These are phyloP conservation scores for Phortica okadai DNA, from an alignment of 2,888 invertebrate species.

Conservation along the genomic window DNA sequence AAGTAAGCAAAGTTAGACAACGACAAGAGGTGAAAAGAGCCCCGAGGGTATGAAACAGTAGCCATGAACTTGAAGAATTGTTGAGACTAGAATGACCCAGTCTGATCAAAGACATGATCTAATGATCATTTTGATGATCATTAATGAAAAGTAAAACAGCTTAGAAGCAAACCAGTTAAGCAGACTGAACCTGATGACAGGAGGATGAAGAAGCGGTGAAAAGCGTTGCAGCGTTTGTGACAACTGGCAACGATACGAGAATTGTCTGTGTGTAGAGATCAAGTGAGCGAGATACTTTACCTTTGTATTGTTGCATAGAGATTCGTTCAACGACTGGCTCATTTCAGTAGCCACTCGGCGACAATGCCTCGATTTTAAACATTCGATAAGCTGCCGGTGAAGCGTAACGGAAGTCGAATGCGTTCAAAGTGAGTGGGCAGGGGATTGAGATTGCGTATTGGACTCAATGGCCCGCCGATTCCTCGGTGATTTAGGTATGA, in stretches of 20 bases:
- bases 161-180: neutral
- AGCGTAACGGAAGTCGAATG: constrained; percentile 63
- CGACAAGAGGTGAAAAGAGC: too few species aligned
- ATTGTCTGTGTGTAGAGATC: neutral
- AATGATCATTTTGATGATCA: constrained; percentile 15
- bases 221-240: neutral
- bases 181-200: neutral
- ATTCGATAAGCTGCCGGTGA: constrained; percentile 38
- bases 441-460: neutral
- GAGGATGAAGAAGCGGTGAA: neutral
- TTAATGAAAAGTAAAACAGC: constrained; percentile 11
- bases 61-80: neutral
- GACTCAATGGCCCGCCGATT: neutral
- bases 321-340: neutral
- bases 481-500: neutral
- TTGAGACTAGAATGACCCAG: constrained; percentile 18
- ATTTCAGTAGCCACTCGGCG: neutral
- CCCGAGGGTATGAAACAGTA: neutral
- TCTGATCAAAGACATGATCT: neutral
- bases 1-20: constrained; percentile 27
- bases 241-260: neutral
- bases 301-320: neutral
- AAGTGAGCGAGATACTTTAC: neutral
- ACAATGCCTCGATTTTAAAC: neutral
- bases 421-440: neutral